A percentile compares a stretch with the other conserved stretches of the same genome.
phyloP scores from a whole-genome alignment of 2,888 invertebrate genomes.

The Rapana venosa region DNA sequence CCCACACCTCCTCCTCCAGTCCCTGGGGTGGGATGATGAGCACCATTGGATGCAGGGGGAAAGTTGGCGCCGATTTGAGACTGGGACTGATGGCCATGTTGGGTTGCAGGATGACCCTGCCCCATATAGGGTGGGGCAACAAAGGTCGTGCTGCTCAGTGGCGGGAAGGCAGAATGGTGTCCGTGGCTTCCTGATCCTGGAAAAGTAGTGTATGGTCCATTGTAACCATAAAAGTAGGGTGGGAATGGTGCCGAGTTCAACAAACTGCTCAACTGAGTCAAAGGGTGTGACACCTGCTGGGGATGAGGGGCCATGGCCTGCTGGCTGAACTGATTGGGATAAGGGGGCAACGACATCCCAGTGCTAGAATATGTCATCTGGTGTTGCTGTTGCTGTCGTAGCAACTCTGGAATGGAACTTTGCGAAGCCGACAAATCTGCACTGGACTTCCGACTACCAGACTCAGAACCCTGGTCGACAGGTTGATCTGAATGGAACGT shows the following conservation, averaged over 20 bases:
- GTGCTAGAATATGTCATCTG: constrained; percentile 18
- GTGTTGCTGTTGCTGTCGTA: constrained; percentile 45
- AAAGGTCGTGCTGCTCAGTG: constrained; percentile 26
- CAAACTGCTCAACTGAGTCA: constrained; percentile 33
- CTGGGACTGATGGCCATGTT: constrained; percentile 19
- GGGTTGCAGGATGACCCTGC: constrained; percentile 3
- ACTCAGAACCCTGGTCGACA: constrained; percentile 45
- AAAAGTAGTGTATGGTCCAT: constrained; percentile 39
- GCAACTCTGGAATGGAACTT: constrained; percentile 50
- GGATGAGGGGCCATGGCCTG: constrained; percentile 23
- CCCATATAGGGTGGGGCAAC: constrained; percentile 13
- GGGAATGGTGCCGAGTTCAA: constrained; percentile 34
- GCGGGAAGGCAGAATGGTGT: constrained; percentile 29
- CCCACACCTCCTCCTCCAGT: not conserved
- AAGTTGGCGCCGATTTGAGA: not conserved
- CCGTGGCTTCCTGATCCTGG: constrained; percentile 30
- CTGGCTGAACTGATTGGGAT: constrained; percentile 27
- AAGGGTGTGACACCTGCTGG: constrained; percentile 30
- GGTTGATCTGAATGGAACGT: constrained; percentile 37
- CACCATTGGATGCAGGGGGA: not conserved
- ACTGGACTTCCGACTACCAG: constrained; percentile 57
- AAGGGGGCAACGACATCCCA: constrained; percentile 11
- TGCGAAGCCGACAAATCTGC: constrained; percentile 54
- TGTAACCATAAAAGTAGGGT: constrained; percentile 32
- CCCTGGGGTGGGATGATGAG: not conserved